Evolutionary conservation across 2,888 invertebrate genomes (phyloP).

Genomic region (Platynereis dumerilii): DNA sequence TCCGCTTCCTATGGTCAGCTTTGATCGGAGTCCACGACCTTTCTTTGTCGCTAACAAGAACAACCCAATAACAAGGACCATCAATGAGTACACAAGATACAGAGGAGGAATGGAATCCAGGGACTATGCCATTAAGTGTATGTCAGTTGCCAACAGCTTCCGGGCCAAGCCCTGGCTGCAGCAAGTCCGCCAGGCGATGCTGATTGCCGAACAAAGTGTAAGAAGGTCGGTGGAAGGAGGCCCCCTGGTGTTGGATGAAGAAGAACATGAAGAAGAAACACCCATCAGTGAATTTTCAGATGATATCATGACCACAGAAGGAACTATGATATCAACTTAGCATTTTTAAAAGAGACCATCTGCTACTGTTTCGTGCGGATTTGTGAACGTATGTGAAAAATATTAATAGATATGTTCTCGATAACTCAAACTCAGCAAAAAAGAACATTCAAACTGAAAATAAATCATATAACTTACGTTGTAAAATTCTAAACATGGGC

Average conservation of each 20-base stretch:
- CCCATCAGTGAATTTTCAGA: no score
- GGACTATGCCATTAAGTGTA: slow-evolving; percentile 58
- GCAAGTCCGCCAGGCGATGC: slow-evolving; percentile 58
- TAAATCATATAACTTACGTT: no score
- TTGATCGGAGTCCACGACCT: slow-evolving; percentile 49
- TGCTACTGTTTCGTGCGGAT: no score
- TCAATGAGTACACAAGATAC: slow-evolving; percentile 49
- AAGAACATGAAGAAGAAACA: no score
- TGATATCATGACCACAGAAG: no score
- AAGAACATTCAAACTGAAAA: no score
- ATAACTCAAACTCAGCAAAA: no score
- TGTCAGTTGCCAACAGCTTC: slow-evolving; percentile 59
- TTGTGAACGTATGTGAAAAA: no score
- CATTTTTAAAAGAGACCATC: no score
- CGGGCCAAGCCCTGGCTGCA: slow-evolving; percentile 61
- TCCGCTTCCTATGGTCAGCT: slow-evolving; percentile 51
- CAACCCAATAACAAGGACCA: slow-evolving; percentile 30
- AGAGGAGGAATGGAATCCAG: slow-evolving; percentile 55
- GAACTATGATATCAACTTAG: no score
- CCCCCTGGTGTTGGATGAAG: slow-evolving; percentile 27
- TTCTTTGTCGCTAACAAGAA: slow-evolving; percentile 41
- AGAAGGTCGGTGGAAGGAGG: slow-evolving; percentile 34
- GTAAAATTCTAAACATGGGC: no score
- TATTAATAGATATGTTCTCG: no score
- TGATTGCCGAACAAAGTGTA: slow-evolving; percentile 51